Evolutionary conservation across 2,113 vertebrate species (phyloP).

Genomic region (Chaetops frenatus): DNA sequence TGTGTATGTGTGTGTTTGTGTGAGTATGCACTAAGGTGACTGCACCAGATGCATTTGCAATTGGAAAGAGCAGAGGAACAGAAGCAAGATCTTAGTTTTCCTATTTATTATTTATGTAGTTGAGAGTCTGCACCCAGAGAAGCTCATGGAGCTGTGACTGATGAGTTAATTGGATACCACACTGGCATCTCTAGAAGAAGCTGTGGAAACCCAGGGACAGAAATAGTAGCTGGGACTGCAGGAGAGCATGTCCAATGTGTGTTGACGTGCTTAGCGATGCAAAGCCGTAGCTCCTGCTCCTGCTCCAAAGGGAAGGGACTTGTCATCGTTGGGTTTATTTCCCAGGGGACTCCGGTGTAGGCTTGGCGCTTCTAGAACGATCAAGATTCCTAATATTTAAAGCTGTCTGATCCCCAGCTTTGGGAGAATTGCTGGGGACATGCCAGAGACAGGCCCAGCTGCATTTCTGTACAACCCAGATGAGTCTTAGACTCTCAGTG

Average conservation of each 20-base stretch:
- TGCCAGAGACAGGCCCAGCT: not conserved
- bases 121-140: not conserved
- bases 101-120: constrained; percentile 35
- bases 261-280: not conserved
- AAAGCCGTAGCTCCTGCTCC: not conserved
- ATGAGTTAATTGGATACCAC: constrained; percentile 13
- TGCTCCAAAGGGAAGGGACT: not conserved
- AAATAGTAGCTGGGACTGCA: not conserved
- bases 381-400: not conserved
- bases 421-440: not conserved
- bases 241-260: not conserved
- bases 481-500: not conserved
- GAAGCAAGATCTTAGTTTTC: not conserved
- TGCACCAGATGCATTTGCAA: not conserved
- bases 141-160: not conserved
- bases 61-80: not conserved
- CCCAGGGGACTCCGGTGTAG: not conserved
- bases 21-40: not conserved
- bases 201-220: not conserved
- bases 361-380: not conserved
- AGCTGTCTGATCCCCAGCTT: not conserved
- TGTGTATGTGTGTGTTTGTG: not conserved
- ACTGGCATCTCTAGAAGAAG: not conserved
- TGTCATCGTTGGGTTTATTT: not conserved
- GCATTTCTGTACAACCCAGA: not conserved